phyloP scores from a whole-genome alignment of 1,140 invertebrate species.

The Tigriopus japonicus region DNA sequence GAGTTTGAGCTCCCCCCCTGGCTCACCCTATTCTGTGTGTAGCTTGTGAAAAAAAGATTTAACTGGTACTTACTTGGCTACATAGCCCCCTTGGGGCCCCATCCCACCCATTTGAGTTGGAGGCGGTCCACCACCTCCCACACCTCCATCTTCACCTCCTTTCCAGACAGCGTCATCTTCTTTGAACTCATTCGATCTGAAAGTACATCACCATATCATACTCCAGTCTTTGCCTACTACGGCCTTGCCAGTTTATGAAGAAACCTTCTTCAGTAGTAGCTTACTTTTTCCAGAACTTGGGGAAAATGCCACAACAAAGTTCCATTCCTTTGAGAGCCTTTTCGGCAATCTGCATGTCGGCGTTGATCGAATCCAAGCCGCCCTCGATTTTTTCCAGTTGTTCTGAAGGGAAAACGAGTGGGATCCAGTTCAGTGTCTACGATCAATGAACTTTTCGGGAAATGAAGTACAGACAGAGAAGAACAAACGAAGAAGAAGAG shows the following conservation, averaged over 20 bases:
- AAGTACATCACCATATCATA: background rate
- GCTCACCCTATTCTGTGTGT: no score
- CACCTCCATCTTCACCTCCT: constrained; percentile 7
- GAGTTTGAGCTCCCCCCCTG: no score
- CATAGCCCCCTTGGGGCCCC: constrained; percentile 4
- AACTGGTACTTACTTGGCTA: constrained; percentile 25
- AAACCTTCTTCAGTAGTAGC: background rate
- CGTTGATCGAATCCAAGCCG: constrained; percentile 98
- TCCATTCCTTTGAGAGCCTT: constrained; percentile 99
- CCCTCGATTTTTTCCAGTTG: constrained; percentile 98
- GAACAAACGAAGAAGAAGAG: no score
- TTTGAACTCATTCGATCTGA: constrained; percentile 28
- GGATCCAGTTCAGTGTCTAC: no score
- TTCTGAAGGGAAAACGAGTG: constrained; percentile 31
- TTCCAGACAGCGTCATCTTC: constrained; percentile 14
- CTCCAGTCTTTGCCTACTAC: no score
- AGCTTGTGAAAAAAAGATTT: no score
- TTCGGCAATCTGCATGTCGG: constrained; percentile 96
- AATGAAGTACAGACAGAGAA: no score
- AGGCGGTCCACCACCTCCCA: constrained; percentile 8
- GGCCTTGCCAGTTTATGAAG: no score
- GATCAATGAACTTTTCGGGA: no score
- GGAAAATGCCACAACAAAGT: constrained; percentile 95
- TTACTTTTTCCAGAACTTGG: constrained; percentile 81
- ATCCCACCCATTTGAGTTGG: background rate